phyloP scores from a whole-genome alignment of 2,888 invertebrate species.

The Plutella xylostella region DNA sequence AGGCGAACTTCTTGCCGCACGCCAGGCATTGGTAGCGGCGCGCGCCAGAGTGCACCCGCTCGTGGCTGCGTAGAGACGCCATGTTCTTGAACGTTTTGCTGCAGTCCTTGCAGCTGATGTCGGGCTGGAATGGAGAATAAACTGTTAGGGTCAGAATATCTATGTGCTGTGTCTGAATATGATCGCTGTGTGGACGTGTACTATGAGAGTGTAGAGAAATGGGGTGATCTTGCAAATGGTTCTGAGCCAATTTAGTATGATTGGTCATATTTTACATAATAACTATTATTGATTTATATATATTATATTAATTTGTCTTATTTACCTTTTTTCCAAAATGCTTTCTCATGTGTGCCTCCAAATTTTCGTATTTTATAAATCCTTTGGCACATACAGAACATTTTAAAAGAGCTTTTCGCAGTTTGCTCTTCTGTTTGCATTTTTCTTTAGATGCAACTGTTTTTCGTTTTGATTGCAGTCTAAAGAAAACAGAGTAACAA shows the following conservation, averaged over 20 bases:
- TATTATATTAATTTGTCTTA: conserved; percentile 1
- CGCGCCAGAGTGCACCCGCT: conserved; percentile 69
- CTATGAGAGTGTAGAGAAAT: no score
- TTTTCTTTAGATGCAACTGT: no score
- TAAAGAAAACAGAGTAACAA: no score
- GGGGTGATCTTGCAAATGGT: no score
- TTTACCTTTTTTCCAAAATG: conserved; percentile 64
- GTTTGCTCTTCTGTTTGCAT: conserved; percentile 19
- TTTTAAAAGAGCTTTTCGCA: conserved; percentile 29
- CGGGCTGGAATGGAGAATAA: conserved; percentile 39
- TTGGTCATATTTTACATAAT: no score
- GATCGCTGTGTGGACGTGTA: not conserved
- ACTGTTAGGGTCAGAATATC: not conserved
- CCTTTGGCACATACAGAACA: conserved; percentile 59
- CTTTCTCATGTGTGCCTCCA: conserved; percentile 61
- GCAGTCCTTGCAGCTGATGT: conserved; percentile 56
- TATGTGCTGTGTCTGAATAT: not conserved
- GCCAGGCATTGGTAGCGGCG: conserved; percentile 71
- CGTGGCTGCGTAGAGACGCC: conserved; percentile 72
- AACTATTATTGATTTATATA: not conserved
- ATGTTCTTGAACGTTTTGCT: conserved; percentile 63
- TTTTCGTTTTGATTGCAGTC: no score
- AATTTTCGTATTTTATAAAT: conserved; percentile 61
- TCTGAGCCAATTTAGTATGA: no score
- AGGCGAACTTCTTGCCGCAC: conserved; percentile 74